Base-by-base conservation (phyloP, 2,888 invertebrate species). In the Eubasilissa splendida region DNA sequence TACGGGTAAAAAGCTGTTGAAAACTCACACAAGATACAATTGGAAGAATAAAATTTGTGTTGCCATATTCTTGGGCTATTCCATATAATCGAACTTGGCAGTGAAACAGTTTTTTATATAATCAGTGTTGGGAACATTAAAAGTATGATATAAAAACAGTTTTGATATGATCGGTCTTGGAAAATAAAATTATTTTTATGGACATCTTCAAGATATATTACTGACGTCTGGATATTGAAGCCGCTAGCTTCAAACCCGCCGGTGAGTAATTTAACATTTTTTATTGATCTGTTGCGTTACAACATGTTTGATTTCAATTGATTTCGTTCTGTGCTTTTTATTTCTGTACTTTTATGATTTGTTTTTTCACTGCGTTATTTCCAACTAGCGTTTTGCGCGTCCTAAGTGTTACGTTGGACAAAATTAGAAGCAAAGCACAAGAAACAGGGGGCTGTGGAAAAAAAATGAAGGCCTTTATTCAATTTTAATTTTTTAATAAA, bases 171-270 rank as follows among this genome's bases (percentile, higher is more conserved):
- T 12, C 50, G 68, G 52, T 50, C 68, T 68, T 8, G 12, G 50
- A 50, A 10, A 7, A 68, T 50, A 14, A 12, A 7, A 52, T 50
- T 7, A n/a, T 53, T 58, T 73, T 73, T 73, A 73, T 73, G 71
- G 71, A 73, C 71, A 58, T 56, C 71, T 33, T 73, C 71, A 73
- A 73, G 42, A 73, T 60, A 22, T n/a, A 70, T 70, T 70, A 33
- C 33, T 63, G 7, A 31, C 52, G 31, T n/a, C 12, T 54, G 70
- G 54, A 68, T 50, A 14, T 70, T 54, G 52, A 70, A 63, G 50
- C 22, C 22, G 22, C 70, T 33, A 31, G 33, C 3, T 52, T 53
- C 52, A 52, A 53, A 70, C 14, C 70, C 22, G 53, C 53, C 8
- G 53, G 70, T 70, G 22, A 52, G 70, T 54, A n/a, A 58, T 52